Percentiles rank a stretch among this genome's conserved stretches.
Conservation (phyloP, 2,113 vertebrate species). For the Silurus asotus region DNA sequence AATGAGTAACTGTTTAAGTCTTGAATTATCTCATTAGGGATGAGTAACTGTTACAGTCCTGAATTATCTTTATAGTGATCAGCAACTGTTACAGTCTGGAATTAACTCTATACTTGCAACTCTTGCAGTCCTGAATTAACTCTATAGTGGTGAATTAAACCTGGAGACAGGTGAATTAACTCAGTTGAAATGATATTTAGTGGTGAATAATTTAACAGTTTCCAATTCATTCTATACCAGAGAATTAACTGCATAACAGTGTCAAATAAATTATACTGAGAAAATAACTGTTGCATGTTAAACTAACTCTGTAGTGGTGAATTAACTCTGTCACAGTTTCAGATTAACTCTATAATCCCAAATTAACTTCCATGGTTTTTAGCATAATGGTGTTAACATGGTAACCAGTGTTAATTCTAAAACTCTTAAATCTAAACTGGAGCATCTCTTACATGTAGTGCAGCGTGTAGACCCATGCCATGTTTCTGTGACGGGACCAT, state of each 20-base stretch:
- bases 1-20: neutral
- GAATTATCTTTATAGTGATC: neutral
- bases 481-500: constrained; percentile 39
- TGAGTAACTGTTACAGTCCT: neutral
- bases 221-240: neutral
- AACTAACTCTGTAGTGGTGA: neutral
- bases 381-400: neutral
- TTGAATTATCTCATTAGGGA: neutral
- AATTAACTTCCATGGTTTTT: neutral
- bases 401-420: neutral
- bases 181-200: no score
- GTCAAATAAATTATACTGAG: neutral
- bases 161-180: neutral
- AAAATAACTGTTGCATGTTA: neutral
- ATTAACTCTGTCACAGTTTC: neutral
- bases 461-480: neutral
- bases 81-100: neutral
- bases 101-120: neutral
- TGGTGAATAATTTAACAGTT: no score
- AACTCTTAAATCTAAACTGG: neutral
- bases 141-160: neutral
- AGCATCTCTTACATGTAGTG: neutral
- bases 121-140: neutral
- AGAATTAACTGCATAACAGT: neutral
- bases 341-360: neutral